Conservation (phyloP, 1,140 invertebrate species). For the Drosophila quadrilineata region DNA sequence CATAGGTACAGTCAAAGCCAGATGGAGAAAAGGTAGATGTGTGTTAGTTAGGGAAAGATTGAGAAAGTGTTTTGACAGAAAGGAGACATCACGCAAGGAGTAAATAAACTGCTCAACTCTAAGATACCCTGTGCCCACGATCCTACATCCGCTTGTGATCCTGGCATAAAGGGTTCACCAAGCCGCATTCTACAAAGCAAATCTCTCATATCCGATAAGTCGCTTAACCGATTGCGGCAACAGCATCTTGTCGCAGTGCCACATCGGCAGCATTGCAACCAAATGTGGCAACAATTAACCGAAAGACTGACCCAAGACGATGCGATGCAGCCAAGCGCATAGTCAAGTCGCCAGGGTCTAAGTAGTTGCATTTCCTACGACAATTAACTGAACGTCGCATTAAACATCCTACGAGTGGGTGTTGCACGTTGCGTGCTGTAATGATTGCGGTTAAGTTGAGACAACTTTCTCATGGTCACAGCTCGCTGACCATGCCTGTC, state of each 20-base stretch:
- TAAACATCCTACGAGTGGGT: conserved; percentile 22
- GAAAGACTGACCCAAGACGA: conserved; percentile 28
- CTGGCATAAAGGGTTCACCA: conserved; percentile 34
- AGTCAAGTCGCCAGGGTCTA: conserved; percentile 43
- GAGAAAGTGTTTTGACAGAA: conserved; percentile 65
- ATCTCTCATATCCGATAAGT: conserved; percentile 45
- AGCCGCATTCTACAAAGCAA: conserved; percentile 5
- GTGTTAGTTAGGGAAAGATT: neutral
- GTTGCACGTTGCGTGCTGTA: conserved; percentile 55
- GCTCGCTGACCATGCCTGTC: conserved; percentile 45
- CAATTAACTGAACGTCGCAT: conserved; percentile 49
- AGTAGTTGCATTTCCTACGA: conserved; percentile 72
- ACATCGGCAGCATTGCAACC: conserved; percentile 34
- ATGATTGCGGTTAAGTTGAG: conserved; percentile 66
- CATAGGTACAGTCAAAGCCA: neutral
- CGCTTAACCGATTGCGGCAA: neutral
- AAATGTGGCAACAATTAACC: conserved; percentile 72
- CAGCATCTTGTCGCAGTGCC: conserved; percentile 19
- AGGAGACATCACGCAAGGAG: too few species aligned
- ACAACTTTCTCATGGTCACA: conserved; percentile 69
- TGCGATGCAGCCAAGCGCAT: conserved; percentile 42
- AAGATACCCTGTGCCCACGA: too few species aligned
- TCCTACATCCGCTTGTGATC: too few species aligned
- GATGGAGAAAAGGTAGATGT: neutral
- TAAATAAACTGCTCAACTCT: too few species aligned